Percentiles rank a stretch among this genome's conserved stretches.
Conservation (phyloP, 2,888 invertebrate species). For the Zaprionus lineosus region DNA sequence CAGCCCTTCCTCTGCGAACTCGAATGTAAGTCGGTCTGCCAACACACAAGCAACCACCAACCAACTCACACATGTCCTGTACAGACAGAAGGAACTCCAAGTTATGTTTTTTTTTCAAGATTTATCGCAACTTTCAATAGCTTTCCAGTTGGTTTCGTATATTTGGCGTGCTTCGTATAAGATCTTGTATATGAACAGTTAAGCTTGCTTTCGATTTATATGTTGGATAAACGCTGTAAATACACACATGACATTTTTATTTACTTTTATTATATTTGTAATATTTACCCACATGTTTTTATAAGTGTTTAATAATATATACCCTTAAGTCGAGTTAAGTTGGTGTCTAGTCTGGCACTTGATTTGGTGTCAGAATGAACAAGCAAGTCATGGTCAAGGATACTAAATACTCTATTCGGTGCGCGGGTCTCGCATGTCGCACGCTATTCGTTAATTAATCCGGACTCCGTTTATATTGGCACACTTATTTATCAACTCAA, state of each 20-base stretch:
- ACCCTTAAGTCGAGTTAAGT: too few relatives aligned
- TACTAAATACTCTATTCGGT: conserved; percentile 11
- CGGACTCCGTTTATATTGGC: conserved; percentile 1
- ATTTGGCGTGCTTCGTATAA: conserved; percentile 52
- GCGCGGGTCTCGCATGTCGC: conserved; percentile 40
- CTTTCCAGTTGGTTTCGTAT: conserved; percentile 34
- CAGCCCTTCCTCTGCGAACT: conserved; percentile 8
- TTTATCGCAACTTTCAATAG: conserved; percentile 26
- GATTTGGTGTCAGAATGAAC: conserved; percentile 45
- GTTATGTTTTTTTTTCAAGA: conserved; percentile 33
- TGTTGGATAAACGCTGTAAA: conserved; percentile 67
- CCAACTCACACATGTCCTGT: conserved; percentile 22
- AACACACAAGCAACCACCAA: conserved; percentile 7
- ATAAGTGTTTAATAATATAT: conserved; percentile 7
- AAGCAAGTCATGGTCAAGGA: conserved; percentile 67
- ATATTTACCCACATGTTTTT: conserved; percentile 14
- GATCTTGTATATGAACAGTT: conserved; percentile 17
- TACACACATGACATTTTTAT: conserved; percentile 54
- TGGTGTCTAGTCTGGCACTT: conserved; percentile 24
- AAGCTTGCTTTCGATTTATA: conserved; percentile 58
- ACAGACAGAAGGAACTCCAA: conserved; percentile 27
- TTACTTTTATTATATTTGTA: conserved; percentile 44
- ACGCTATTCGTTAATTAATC: conserved; percentile 34
- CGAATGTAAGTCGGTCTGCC: conserved; percentile 40
- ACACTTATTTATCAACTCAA: conserved; percentile 11